Evolutionary conservation across 1,140 invertebrate species (phyloP).

Genomic region (Drosophila bifasciata): DNA sequence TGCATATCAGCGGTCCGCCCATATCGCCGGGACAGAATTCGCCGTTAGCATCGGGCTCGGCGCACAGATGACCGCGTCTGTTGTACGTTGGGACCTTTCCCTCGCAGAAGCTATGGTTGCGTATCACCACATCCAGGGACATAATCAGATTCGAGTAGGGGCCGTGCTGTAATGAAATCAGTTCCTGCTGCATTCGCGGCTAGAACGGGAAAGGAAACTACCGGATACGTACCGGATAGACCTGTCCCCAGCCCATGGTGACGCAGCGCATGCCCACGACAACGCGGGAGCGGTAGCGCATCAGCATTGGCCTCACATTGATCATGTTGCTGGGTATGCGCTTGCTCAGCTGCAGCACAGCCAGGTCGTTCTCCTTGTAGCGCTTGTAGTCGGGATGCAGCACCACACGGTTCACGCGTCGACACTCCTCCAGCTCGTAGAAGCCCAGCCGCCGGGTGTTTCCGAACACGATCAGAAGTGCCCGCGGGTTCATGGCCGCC

Average conservation of each 20-base stretch:
- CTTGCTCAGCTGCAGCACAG: slow-evolving; percentile 20
- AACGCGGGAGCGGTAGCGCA: neutral
- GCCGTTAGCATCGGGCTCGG: neutral
- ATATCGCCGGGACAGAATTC: slow-evolving; percentile 55
- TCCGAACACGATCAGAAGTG: slow-evolving; percentile 47
- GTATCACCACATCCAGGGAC: slow-evolving; percentile 33
- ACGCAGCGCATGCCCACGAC: neutral
- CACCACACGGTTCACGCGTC: slow-evolving; percentile 26
- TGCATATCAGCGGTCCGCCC: slow-evolving; percentile 56
- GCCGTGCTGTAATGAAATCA: slow-evolving; percentile 41
- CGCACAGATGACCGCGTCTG: slow-evolving; percentile 24
- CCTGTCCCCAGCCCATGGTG: slow-evolving; percentile 64
- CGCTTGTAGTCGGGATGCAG: slow-evolving; percentile 51
- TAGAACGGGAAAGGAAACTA: neutral
- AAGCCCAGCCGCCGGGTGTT: neutral
- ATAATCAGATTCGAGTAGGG: slow-evolving; percentile 54
- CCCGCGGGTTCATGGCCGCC: slow-evolving; percentile 43
- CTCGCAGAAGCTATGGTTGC: neutral
- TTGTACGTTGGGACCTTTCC: neutral
- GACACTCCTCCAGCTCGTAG: neutral
- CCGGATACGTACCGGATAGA: slow-evolving; percentile 47
- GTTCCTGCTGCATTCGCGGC: too few species aligned
- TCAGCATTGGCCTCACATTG: slow-evolving; percentile 21
- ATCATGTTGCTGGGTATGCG: slow-evolving; percentile 31
- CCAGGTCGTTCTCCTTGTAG: slow-evolving; percentile 45